Base-by-base conservation (phyloP, 2,113 vertebrate genomes). In the Scomber scombrus region DNA sequence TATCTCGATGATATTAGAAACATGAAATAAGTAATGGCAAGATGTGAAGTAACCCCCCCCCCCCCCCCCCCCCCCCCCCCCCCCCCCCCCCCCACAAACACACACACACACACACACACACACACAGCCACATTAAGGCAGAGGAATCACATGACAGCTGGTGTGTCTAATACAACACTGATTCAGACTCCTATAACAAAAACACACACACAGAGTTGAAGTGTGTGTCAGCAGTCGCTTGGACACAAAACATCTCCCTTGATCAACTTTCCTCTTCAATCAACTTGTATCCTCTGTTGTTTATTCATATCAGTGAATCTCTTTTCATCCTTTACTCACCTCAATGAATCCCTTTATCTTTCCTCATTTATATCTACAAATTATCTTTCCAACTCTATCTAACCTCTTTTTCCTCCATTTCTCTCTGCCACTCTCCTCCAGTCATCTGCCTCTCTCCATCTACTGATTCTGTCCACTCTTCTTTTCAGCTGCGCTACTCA, bases 401-500 rank as follows among this genome's bases (percentile, higher is more conserved):
- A 66, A 79, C 75, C 56, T 73, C 57, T 67, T 14, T 68, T 71
- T 67, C 71, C 47, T 58, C n/a, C 11, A 34, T 75, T 71, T 86
- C 67, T 65, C 61, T 75, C 75, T 15, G 31, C 54, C 46, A 46
- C 29, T 75, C 45, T 64, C 68, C 51, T 78, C 67, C 61, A 66
- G n/a, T 54, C 71, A 23, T 50, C 49, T 43, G 49, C 62, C n/a
- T 64, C 21, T 67, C 63, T 62, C 71, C 71, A 62, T 83, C 73
- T 47, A 45, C 56, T n/a, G 43, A 75, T 56, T 63, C 50, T 56
- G 57, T 66, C 51, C 45, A 68, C 65, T 70, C 47, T 61, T 66
- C 66, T 73, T 88, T 63, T 88, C 66, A 81, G 80, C 51, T 18
- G 9, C 58, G 85, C 74, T 23, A 84, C 47, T 70, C 75, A 71